These are phyloP conservation scores for Colinus virginianus DNA, from an alignment of 2,113 vertebrate species.

Conservation along the genomic window DNA sequence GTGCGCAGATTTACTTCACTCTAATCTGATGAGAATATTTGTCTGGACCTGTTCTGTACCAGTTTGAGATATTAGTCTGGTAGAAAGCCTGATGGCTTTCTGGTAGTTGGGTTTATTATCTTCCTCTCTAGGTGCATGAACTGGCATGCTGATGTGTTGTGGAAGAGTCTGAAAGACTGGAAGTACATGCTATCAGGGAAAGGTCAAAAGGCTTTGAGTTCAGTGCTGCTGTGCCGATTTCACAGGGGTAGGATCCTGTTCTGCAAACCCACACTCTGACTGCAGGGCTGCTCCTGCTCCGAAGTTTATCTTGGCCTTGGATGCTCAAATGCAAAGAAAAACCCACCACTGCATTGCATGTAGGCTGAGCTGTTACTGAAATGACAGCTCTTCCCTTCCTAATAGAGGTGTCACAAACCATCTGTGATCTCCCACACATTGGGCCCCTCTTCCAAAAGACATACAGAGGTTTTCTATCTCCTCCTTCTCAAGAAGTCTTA, in stretches of 20 bases:
- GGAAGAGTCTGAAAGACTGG: not conserved
- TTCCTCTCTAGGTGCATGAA: not conserved
- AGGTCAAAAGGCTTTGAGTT: not conserved
- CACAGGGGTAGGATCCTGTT: not conserved
- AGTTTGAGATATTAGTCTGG: not conserved
- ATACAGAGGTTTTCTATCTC: not conserved
- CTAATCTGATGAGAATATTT: not conserved
- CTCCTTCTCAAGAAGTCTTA: not conserved
- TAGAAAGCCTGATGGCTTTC: not conserved
- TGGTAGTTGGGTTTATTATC: not conserved
- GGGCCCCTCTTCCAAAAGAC: not conserved
- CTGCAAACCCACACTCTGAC: not conserved
- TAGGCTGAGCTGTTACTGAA: not conserved
- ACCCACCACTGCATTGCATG: not conserved
- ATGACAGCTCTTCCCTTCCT: not conserved
- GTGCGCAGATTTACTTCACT: not conserved
- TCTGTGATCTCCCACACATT: not conserved
- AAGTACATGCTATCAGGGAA: not conserved
- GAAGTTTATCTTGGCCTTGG: not conserved
- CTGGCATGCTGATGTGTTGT: not conserved
- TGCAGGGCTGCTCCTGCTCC: not conserved
- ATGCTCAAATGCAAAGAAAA: not conserved
- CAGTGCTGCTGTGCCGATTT: not conserved
- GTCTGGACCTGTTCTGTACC: not conserved
- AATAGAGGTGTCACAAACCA: not conserved